Evolutionary conservation across 2,888 invertebrate species (phyloP).

Genomic region (Drosophila maculinotata): DNA sequence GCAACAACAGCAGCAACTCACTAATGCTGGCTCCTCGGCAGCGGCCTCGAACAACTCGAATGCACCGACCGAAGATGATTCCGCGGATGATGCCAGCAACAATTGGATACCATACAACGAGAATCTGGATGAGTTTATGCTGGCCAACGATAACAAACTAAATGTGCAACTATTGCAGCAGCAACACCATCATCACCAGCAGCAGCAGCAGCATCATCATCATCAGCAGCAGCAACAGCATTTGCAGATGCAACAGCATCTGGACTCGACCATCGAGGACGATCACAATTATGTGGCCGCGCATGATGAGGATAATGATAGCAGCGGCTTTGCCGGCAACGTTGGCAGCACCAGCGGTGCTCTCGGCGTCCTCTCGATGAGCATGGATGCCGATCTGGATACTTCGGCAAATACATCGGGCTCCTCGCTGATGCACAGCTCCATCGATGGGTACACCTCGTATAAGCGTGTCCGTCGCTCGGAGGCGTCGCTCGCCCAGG

Average conservation of each 20-base stretch:
- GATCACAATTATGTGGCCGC: constrained; percentile 82
- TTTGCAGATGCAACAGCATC: constrained; percentile 46
- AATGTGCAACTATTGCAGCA: constrained; percentile 39
- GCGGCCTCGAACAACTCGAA: constrained; percentile 71
- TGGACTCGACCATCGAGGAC: constrained; percentile 79
- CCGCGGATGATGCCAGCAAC: constrained; percentile 80
- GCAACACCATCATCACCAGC: constrained; percentile 17
- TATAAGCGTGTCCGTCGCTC: constrained; percentile 89
- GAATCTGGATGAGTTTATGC: constrained; percentile 71
- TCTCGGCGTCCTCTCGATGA: constrained; percentile 51
- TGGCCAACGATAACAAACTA: constrained; percentile 35
- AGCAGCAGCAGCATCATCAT: constrained; percentile 34
- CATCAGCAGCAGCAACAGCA: constrained; percentile 37
- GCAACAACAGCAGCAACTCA: constrained; percentile 47
- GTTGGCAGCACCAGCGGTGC: constrained; percentile 7
- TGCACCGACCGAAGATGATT: constrained; percentile 76
- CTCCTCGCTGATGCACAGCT: constrained; percentile 60
- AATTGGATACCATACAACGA: constrained; percentile 79
- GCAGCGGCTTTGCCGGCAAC: constrained; percentile 67
- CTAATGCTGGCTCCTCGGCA: constrained; percentile 45
- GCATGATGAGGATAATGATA: constrained; percentile 81
- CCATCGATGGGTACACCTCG: constrained; percentile 73
- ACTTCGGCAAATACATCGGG: constrained; percentile 68
- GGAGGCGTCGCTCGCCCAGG: constrained; percentile 91
- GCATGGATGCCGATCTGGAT: constrained; percentile 77